A percentile compares a stretch with the other conserved stretches of the same genome.
Conservation (phyloP, 2,113 vertebrate species). For the Phycodurus eques region DNA sequence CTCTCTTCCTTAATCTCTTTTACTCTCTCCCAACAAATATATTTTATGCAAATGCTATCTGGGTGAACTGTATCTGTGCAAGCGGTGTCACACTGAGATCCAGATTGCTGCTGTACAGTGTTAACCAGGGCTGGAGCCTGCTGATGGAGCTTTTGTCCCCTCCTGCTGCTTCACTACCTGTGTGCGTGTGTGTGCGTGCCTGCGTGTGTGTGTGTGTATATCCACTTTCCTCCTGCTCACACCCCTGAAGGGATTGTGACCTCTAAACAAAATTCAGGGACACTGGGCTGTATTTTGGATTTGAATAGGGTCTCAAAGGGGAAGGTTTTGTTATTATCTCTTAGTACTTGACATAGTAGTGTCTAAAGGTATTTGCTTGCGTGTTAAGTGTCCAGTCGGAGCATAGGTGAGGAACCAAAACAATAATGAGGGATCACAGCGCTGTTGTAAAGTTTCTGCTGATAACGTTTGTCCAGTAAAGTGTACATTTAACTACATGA, state of each 20-base stretch:
- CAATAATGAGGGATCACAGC: not conserved
- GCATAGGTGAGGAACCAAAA: not conserved
- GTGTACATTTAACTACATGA: too few relatives aligned
- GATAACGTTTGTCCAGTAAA: too few relatives aligned
- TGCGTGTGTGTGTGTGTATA: conserved; percentile 10
- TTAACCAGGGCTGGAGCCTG: conserved; percentile 43
- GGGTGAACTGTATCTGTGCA: not conserved
- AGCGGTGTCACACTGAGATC: conserved; percentile 20
- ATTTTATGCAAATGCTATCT: not conserved
- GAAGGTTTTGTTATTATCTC: not conserved
- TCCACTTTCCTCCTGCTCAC: conserved; percentile 38
- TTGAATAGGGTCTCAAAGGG: not conserved
- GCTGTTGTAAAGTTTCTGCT: not conserved
- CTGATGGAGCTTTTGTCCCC: conserved; percentile 43
- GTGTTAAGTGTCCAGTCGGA: not conserved
- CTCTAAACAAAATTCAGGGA: conserved; percentile 52
- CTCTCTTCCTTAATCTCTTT: conserved; percentile 74
- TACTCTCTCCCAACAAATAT: conserved; percentile 9
- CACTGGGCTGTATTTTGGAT: conserved; percentile 26
- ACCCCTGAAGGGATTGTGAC: conserved; percentile 45
- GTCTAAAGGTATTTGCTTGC: not conserved
- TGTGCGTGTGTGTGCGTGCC: conserved; percentile 9
- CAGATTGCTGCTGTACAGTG: conserved; percentile 30
- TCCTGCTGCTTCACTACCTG: conserved; percentile 17
- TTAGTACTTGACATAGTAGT: not conserved